phyloP scores from a whole-genome alignment of 2,113 vertebrate species.

The Mohoua ochrocephala region DNA sequence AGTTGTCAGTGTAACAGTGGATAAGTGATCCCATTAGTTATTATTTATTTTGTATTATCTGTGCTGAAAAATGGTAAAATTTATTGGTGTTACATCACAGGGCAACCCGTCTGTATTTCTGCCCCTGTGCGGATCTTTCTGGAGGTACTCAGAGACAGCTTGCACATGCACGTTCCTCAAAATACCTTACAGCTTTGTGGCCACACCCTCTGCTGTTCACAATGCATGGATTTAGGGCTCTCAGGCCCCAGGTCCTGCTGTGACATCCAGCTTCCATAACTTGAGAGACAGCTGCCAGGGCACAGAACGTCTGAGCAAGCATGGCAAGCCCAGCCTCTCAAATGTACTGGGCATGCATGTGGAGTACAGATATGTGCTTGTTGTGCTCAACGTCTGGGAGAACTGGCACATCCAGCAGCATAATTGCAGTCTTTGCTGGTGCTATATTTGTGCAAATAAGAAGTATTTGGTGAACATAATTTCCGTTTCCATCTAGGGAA shows the following conservation, averaged over 20 bases:
- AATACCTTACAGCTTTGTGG: neutral
- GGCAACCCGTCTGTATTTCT: neutral
- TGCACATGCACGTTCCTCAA: rapidly evolving
- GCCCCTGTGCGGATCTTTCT: neutral
- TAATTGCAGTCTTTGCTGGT: neutral
- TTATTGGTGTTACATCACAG: neutral
- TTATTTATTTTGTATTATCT: neutral
- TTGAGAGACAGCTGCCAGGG: neutral
- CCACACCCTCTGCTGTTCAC: neutral
- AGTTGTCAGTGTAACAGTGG: neutral
- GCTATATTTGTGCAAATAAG: neutral
- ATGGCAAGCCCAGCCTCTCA: neutral
- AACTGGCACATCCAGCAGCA: neutral
- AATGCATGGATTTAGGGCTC: neutral
- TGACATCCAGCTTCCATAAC: neutral
- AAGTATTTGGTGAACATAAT: neutral
- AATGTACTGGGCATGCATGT: rapidly evolving
- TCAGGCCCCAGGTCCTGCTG: neutral
- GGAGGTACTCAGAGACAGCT: neutral
- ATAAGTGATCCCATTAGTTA: neutral
- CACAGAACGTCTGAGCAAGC: neutral
- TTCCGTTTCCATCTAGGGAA: neutral
- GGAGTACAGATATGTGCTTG: rapidly evolving
- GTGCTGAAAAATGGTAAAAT: neutral
- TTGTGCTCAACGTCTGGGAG: neutral